Percentiles rank a stretch among this genome's conserved stretches.
phyloP scores from a whole-genome alignment of 2,113 vertebrate genomes.

The Collichthys lucidus region DNA sequence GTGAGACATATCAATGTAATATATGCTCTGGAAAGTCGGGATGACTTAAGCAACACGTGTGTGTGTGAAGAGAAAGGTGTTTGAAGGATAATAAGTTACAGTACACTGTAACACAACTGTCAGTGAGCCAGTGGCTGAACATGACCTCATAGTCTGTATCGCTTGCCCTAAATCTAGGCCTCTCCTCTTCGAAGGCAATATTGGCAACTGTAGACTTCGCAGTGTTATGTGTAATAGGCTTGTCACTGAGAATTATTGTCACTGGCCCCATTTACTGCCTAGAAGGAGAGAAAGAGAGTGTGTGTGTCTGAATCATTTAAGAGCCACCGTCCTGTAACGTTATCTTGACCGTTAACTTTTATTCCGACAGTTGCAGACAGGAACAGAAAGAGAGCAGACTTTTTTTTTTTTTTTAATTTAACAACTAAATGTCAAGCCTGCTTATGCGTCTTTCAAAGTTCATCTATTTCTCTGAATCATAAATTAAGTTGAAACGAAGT shows the following conservation, averaged over 20 bases:
- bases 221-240: conserved; percentile 66
- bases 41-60: neutral
- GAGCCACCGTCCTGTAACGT: conserved; percentile 58
- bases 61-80: neutral
- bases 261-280: conserved; percentile 60
- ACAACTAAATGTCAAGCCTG: conserved; percentile 43
- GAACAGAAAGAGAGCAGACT: conserved; percentile 16
- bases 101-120: neutral
- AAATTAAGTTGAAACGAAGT: conserved; percentile 27
- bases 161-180: conserved; percentile 39
- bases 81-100: conserved; percentile 4
- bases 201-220: conserved; percentile 51
- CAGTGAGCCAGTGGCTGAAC: neutral
- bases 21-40: neutral
- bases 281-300: conserved; percentile 28
- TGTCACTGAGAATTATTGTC: conserved; percentile 77
- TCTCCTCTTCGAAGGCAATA: conserved; percentile 36
- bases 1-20: neutral
- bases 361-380: conserved; percentile 34
- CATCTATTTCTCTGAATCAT: conserved; percentile 22
- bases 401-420: conserved; percentile 20
- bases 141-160: conserved; percentile 11
- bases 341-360: conserved; percentile 62
- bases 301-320: conserved; percentile 63
- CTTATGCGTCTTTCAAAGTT: conserved; percentile 30